Evolutionary conservation across 2,797 vertebrate species (phyloP).

Genomic region (Anolis apletophallus): DNA sequence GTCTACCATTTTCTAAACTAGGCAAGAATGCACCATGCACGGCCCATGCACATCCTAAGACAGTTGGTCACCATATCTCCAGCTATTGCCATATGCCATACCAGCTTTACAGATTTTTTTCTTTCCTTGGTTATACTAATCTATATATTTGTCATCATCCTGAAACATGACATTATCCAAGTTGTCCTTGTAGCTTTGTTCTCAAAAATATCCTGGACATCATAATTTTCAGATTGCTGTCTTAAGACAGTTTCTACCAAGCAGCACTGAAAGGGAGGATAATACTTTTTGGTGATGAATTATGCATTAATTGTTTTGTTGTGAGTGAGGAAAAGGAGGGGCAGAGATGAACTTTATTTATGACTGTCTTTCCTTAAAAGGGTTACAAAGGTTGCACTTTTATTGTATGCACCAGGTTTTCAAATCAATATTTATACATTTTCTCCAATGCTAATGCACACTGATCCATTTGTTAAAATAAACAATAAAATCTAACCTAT

Average conservation of each 20-base stretch:
- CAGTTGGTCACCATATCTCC: slow-evolving; percentile 68
- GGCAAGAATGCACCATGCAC: slow-evolving; percentile 70
- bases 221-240: slow-evolving; percentile 21
- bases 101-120: slow-evolving; percentile 82
- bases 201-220: slow-evolving; percentile 68
- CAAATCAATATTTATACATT: slow-evolving; percentile 89
- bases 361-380: slow-evolving; percentile 82
- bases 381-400: slow-evolving; percentile 81
- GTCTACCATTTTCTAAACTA: slow-evolving; percentile 51
- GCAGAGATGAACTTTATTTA: slow-evolving; percentile 81
- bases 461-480: slow-evolving; percentile 81
- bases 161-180: slow-evolving; percentile 74
- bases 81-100: slow-evolving; percentile 66
- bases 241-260: slow-evolving; percentile 52
- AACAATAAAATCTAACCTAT: slow-evolving; percentile 83
- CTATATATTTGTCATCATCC: slow-evolving; percentile 78
- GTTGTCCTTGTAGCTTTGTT: slow-evolving; percentile 65
- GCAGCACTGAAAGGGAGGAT: slow-evolving; percentile 65
- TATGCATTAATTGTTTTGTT: slow-evolving; percentile 82
- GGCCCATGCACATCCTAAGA: slow-evolving; percentile 65
- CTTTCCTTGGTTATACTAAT: slow-evolving; percentile 76
- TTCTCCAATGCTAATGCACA: slow-evolving; percentile 81
- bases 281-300: slow-evolving; percentile 76
- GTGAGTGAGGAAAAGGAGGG: slow-evolving; percentile 69
- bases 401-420: slow-evolving; percentile 78